A percentile compares a stretch with the other conserved stretches of the same genome.
Conservation (phyloP, 2,113 vertebrate species). For the Alligator mississippiensis region DNA sequence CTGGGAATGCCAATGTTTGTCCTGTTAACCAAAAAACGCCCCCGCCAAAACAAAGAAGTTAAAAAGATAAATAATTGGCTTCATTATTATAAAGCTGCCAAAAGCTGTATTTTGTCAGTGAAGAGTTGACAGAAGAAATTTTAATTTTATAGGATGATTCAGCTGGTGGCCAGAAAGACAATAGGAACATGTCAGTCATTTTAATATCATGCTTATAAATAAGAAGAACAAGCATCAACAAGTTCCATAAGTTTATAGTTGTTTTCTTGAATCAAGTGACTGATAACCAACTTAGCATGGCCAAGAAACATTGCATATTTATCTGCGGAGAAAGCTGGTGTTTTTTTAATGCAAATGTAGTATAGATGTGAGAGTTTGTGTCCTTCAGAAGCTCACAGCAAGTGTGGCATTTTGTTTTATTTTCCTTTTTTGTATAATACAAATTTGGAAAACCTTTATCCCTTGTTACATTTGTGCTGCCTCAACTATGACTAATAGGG, state of each 20-base stretch:
- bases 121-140: not conserved
- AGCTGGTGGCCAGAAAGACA: conserved; percentile 7
- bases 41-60: not conserved
- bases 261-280: not conserved
- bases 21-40: not conserved
- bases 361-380: not conserved
- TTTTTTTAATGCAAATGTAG: not conserved
- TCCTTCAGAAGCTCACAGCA: no score
- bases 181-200: not conserved
- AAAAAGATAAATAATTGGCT: not conserved
- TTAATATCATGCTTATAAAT: not conserved
- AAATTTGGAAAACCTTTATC: not conserved
- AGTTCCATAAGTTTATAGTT: not conserved
- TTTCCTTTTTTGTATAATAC: not conserved
- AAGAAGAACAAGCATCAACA: not conserved
- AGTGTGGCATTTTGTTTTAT: no score
- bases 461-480: not conserved
- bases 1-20: not conserved
- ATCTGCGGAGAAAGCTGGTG: not conserved
- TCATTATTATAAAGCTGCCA: not conserved
- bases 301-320: not conserved
- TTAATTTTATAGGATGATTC: not conserved
- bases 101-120: not conserved
- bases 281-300: not conserved
- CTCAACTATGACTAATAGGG: not conserved